phyloP scores from a whole-genome alignment of 2,888 invertebrate genomes.

The Sinotaia quadrata region DNA sequence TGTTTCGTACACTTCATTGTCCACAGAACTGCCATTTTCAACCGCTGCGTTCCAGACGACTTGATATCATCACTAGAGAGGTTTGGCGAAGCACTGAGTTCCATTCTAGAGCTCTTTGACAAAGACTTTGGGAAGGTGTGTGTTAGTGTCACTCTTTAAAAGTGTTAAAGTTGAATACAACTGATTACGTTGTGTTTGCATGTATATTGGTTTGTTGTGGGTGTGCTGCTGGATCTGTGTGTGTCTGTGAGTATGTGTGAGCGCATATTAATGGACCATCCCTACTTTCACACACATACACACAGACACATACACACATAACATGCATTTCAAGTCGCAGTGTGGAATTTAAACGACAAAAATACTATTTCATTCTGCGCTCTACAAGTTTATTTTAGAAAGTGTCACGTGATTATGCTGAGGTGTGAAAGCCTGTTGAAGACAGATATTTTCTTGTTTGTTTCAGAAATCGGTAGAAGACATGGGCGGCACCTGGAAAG shows the following conservation, averaged over 20 bases:
- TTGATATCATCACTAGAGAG: slow-evolving; percentile 75
- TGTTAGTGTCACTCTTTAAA: too few relatives aligned
- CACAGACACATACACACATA: background rate
- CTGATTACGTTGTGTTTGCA: too few relatives aligned
- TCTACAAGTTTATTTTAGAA: background rate
- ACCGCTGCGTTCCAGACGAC: slow-evolving; percentile 85
- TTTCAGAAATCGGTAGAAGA: slow-evolving; percentile 78
- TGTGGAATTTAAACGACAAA: too few relatives aligned
- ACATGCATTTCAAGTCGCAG: too few relatives aligned
- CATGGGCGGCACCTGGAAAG: slow-evolving; percentile 76
- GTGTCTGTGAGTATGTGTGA: background rate
- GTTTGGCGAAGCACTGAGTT: slow-evolving; percentile 76
- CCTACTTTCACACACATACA: background rate
- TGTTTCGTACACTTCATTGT: background rate
- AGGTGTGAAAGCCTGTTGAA: background rate
- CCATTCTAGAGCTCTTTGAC: slow-evolving; percentile 85
- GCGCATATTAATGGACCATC: background rate
- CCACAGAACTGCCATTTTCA: slow-evolving; percentile 82
- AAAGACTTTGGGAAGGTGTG: slow-evolving; percentile 71
- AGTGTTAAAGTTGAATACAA: too few relatives aligned
- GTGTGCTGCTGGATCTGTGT: background rate
- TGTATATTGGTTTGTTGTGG: background rate
- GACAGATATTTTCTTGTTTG: slow-evolving; percentile 2
- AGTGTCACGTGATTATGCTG: background rate
- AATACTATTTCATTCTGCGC: background rate